Evolutionary conservation across 2,888 invertebrate species (phyloP).

Genomic region (Plagodis dolabraria): DNA sequence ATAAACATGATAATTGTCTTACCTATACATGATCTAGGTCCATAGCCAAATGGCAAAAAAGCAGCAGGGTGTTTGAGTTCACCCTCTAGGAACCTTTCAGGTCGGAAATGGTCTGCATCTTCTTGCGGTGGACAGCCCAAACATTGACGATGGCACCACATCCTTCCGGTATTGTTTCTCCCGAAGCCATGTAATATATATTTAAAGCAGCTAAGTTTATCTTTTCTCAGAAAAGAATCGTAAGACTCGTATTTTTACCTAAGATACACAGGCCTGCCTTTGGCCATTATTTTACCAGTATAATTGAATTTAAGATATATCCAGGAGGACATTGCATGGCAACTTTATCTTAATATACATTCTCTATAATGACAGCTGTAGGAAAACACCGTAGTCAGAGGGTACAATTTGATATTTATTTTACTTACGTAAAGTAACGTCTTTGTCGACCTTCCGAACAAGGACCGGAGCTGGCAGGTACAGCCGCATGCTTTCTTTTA

Average conservation of each 20-base stretch:
- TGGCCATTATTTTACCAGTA: no score
- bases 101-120: conserved; percentile 51
- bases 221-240: no score
- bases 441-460: conserved; percentile 35
- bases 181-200: conserved; percentile 42
- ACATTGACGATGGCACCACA: conserved; percentile 40
- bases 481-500: conserved; percentile 43
- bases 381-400: no score
- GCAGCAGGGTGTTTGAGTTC: conserved; percentile 42
- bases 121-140: conserved; percentile 69
- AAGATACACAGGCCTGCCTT: no score
- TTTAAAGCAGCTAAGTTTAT: no score
- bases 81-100: conserved; percentile 50
- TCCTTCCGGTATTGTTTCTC: conserved; percentile 39
- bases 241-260: no score
- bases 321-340: no score
- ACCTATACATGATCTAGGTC: conserved; percentile 54
- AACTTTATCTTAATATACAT: no score
- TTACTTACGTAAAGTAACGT: conserved; percentile 38
- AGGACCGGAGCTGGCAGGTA: conserved; percentile 46
- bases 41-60: conserved; percentile 51
- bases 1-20: conserved; percentile 2
- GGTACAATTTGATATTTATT: neutral
- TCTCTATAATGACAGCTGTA: no score
- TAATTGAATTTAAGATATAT: no score